These are phyloP conservation scores for Dipus sagitta DNA, from an alignment of 2,797 vertebrate genomes.

Conservation along the genomic window DNA sequence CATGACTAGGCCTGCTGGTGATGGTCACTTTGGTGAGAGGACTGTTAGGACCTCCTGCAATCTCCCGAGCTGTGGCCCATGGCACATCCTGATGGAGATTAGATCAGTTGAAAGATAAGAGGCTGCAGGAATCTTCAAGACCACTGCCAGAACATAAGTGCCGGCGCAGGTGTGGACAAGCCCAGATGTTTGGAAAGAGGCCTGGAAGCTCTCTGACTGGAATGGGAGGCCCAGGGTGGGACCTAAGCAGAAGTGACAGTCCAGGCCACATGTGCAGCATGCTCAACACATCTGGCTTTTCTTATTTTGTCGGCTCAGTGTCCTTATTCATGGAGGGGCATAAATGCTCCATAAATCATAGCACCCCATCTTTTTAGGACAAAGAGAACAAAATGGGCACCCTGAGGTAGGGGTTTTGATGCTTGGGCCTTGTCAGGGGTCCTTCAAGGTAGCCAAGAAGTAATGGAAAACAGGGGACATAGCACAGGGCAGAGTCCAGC, in stretches of 20 bases:
- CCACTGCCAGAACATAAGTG: neutral
- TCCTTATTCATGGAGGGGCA: neutral
- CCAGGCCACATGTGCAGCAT: accelerated
- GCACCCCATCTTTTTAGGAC: neutral
- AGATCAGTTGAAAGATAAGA: neutral
- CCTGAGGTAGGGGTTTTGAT: neutral
- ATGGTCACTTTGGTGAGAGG: neutral
- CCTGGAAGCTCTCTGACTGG: neutral
- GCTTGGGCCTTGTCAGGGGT: neutral
- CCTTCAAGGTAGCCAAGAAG: neutral
- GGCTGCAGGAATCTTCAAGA: neutral
- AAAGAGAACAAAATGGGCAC: neutral
- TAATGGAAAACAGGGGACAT: neutral
- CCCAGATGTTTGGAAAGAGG: neutral
- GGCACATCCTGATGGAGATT: neutral
- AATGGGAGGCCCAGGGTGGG: neutral
- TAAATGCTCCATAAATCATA: too few relatives aligned
- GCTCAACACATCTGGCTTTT: neutral
- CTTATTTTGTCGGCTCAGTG: neutral
- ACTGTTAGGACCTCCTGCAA: neutral
- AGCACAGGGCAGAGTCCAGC: neutral
- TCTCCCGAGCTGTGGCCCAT: neutral
- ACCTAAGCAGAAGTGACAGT: too few relatives aligned
- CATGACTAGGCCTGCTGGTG: neutral
- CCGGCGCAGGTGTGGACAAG: neutral